Evolutionary conservation across 2,797 vertebrate species (phyloP).

Genomic region (Enteromius unitaeniatus): DNA sequence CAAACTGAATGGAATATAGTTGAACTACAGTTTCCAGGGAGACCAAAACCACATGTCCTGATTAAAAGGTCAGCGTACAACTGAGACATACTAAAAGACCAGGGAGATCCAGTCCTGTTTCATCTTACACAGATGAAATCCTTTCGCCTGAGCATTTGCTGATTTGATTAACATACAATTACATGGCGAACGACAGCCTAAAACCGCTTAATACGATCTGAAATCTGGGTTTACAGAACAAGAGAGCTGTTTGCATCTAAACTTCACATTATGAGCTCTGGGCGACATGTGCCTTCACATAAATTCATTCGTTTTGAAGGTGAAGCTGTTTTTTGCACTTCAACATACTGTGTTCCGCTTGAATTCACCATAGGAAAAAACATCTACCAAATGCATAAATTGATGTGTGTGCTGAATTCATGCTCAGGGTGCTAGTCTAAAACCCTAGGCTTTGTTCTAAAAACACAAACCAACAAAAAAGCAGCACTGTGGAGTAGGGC

Average conservation of each 20-base stretch:
- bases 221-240: background rate
- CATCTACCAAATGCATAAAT: background rate
- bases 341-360: background rate
- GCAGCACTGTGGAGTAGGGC: slow-evolving; percentile 29
- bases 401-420: slow-evolving; percentile 21
- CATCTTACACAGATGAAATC: slow-evolving; percentile 12
- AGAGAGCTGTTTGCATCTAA: background rate
- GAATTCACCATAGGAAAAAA: background rate
- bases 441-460: slow-evolving; percentile 27
- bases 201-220: background rate
- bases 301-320: background rate
- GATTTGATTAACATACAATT: slow-evolving; percentile 14
- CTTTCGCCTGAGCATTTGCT: background rate
- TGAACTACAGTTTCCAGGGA: slow-evolving; percentile 33
- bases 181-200: background rate
- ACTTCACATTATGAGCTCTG: background rate
- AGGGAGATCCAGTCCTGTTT: background rate
- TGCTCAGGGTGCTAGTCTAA: slow-evolving; percentile 21
- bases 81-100: background rate
- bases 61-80: slow-evolving; percentile 40
- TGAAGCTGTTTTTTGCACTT: background rate
- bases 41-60: slow-evolving; percentile 22
- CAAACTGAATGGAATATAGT: slow-evolving; percentile 21
- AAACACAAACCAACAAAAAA: slow-evolving; percentile 41
- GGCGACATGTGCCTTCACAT: background rate